Evolutionary conservation across 30 jellyfish, hydroid and myxozoan genomes (phyloP), one percentile per base, ranked within the genome.

Genomic region (Nemopilema nomurai): DNA sequence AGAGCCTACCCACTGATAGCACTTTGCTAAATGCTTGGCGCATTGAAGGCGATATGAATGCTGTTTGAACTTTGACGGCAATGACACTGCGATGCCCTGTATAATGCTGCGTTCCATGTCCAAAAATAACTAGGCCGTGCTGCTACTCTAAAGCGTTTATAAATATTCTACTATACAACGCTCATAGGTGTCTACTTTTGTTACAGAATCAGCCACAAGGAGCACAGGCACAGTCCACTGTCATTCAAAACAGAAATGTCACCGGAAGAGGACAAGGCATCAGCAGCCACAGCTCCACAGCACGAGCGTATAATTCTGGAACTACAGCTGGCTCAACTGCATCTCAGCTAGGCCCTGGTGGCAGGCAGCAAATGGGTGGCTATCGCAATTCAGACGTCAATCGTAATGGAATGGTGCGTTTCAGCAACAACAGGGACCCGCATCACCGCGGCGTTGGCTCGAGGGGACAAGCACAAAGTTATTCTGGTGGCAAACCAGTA

Each of bases 201-300:
- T 84, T 74, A 50, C 78, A 84, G 92, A 69, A 71, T 81, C 87
- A 73, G 67, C 52, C 64, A 18, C 92, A 84, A 84, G 87, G 92
- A 72, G 57, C 76, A 63, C 92, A 84, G 77, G 74, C 87, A 17
- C 81, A 77, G 50, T 33, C 92, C 19, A 74, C 92, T 16, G 92
- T 84, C 27, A 84, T 73, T 53, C 92, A 72, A 30, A 84, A 84
- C 76, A 64, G 84, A 51, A 84, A 72, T 77, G 82, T 87, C 29
- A 28, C 92, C 0, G 75, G 82, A 20, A 65, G 92, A 9, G 82
- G 41, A 28, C 70, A 71, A 13, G 65, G 67, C 33, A 22, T 52
- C 23, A 74, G 33, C 66, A 13, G 74, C 16, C 84, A 57, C 16
- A 70, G 52, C 19, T n/a, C 82, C 4, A 22, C 87, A 18, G 49